Conservation (phyloP, 2,113 vertebrate genomes). For the Scolopax mira region DNA sequence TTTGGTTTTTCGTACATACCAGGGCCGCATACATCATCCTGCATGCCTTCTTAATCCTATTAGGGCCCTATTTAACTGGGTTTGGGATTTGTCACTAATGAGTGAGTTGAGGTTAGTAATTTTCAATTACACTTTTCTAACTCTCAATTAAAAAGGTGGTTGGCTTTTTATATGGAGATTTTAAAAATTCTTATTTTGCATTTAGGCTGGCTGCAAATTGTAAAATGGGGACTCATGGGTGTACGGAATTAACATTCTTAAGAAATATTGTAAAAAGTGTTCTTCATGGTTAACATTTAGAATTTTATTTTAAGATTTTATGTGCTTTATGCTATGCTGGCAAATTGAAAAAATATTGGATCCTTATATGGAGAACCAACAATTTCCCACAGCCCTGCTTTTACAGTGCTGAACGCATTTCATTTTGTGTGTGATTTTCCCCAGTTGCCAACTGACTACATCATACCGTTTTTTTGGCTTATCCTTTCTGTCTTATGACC, state of each 20-base stretch:
- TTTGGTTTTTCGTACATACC: constrained; percentile 11
- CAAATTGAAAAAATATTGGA: constrained; percentile 61
- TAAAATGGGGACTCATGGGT: neutral
- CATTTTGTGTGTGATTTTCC: constrained; percentile 51
- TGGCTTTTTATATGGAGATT: constrained; percentile 40
- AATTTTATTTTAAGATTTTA: constrained; percentile 47
- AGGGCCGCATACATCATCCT: constrained; percentile 32
- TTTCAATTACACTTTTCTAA: constrained; percentile 43
- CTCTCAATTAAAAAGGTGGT: constrained; percentile 52
- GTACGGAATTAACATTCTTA: constrained; percentile 19
- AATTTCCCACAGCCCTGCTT: constrained; percentile 52
- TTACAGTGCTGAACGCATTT: constrained; percentile 18
- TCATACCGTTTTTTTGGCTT: constrained; percentile 58
- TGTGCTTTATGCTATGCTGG: constrained; percentile 18
- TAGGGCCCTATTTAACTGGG: constrained; percentile 40
- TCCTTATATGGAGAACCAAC: constrained; percentile 41
- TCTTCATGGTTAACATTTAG: constrained; percentile 1
- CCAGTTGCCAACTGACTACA: constrained; percentile 61
- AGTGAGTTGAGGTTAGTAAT: constrained; percentile 44
- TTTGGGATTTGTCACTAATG: constrained; percentile 55
- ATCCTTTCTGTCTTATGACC: constrained; percentile 60
- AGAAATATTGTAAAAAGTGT: constrained; percentile 5
- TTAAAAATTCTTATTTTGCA: constrained; percentile 20
- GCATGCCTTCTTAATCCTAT: constrained; percentile 42
- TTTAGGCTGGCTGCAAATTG: neutral